Evolutionary conservation across 2,797 vertebrate species (phyloP).

Genomic region (Distichodus sexfasciatus): DNA sequence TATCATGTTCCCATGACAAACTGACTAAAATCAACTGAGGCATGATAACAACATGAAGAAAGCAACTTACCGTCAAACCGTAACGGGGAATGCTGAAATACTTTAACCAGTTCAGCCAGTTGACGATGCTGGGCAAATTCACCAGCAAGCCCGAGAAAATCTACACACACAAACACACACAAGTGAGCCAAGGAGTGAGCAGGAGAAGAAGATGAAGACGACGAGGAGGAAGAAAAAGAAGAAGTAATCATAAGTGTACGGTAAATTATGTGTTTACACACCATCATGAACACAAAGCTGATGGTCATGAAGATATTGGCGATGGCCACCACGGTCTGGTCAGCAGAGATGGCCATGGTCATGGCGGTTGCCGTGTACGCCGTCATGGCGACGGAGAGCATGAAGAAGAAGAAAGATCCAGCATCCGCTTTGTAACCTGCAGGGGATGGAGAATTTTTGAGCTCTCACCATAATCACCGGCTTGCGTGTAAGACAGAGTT

Average conservation of each 20-base stretch:
- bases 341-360: conserved; percentile 85
- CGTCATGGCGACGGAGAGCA: conserved; percentile 79
- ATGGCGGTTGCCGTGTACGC: conserved; percentile 83
- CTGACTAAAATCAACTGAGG: background rate
- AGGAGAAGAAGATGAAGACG: background rate
- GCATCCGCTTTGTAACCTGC: conserved; percentile 77
- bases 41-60: background rate
- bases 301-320: conserved; percentile 87
- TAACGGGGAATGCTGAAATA: conserved; percentile 84
- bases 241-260: background rate
- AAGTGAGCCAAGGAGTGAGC: background rate
- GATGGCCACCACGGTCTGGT: conserved; percentile 82
- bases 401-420: conserved; percentile 82
- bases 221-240: background rate
- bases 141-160: conserved; percentile 82
- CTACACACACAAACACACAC: conserved; percentile 53
- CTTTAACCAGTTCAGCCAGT: conserved; percentile 80
- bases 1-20: too few relatives aligned
- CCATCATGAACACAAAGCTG: conserved; percentile 89
- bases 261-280: conserved; percentile 44
- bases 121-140: conserved; percentile 70
- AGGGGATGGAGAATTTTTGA: background rate
- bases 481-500: too few relatives aligned
- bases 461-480: background rate
- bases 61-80: conserved; percentile 70